These are phyloP conservation scores for Melanerpes formicivorus DNA, from an alignment of 2,113 vertebrate genomes.

Conservation along the genomic window DNA sequence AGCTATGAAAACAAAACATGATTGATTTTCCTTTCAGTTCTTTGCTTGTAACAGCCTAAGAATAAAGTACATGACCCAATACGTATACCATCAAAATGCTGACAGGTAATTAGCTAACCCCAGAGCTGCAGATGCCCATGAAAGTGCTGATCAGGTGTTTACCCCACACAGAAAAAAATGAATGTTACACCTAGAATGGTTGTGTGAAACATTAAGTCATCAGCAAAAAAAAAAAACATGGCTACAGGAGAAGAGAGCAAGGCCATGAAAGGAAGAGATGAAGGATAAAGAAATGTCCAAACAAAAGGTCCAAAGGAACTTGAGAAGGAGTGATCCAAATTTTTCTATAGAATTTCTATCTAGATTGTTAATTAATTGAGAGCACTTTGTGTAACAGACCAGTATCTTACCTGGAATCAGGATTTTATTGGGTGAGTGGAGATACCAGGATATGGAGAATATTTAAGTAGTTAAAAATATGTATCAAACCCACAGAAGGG, in stretches of 20 bases:
- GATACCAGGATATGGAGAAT: no score
- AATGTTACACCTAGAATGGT: not conserved
- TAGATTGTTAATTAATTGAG: not conserved
- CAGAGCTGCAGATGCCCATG: not conserved
- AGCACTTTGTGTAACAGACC: not conserved
- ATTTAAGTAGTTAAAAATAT: no score
- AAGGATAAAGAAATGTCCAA: not conserved
- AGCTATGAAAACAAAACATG: not conserved
- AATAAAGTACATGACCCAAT: not conserved
- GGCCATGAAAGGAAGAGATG: not conserved
- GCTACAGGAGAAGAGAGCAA: not conserved
- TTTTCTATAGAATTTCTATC: not conserved
- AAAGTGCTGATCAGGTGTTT: conserved; percentile 1
- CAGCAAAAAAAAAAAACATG: not conserved
- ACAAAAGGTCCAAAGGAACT: no score
- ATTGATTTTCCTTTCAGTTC: not conserved
- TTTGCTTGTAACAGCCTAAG: not conserved
- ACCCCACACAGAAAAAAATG: not conserved
- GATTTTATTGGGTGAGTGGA: no score
- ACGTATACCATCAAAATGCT: not conserved
- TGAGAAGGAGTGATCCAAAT: no score
- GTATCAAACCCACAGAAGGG: no score
- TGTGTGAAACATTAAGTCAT: not conserved
- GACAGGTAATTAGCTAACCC: not conserved
- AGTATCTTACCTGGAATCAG: not conserved